These are phyloP conservation scores for Cecidostiba fungosa DNA, from an alignment of 2,888 invertebrate genomes.

Conservation along the genomic window DNA sequence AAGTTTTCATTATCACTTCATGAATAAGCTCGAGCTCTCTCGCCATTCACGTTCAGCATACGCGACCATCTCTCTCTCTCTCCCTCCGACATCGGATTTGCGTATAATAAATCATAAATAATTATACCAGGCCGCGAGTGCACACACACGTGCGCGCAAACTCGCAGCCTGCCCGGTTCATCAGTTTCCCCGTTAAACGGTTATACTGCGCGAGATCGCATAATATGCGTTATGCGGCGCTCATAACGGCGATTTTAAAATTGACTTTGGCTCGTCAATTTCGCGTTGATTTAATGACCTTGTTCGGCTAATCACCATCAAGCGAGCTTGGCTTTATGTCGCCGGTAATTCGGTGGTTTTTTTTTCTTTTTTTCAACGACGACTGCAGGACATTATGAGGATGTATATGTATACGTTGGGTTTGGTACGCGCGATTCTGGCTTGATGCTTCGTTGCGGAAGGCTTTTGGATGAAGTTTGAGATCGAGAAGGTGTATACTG, in stretches of 20 bases:
- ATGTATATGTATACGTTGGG: neutral
- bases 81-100: neutral
- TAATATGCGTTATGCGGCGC: neutral
- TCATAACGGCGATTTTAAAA: slow-evolving; percentile 1
- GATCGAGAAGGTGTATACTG: no score
- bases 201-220: neutral
- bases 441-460: no score
- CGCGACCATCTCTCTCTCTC: neutral
- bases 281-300: slow-evolving; percentile 34
- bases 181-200: slow-evolving; percentile 17
- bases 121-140: slow-evolving; percentile 4
- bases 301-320: neutral
- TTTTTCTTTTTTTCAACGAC: no score
- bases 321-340: neutral
- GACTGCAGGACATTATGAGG: neutral
- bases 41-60: neutral
- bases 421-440: neutral
- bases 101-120: slow-evolving; percentile 48
- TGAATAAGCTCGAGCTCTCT: slow-evolving; percentile 11
- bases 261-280: slow-evolving; percentile 26
- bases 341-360: slow-evolving; percentile 7
- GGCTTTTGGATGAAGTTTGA: no score
- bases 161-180: slow-evolving; percentile 3
- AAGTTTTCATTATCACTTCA: slow-evolving; percentile 51
- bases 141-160: neutral